Evolutionary conservation across 2,888 invertebrate species (phyloP).

Genomic region (Halictus ligatus): DNA sequence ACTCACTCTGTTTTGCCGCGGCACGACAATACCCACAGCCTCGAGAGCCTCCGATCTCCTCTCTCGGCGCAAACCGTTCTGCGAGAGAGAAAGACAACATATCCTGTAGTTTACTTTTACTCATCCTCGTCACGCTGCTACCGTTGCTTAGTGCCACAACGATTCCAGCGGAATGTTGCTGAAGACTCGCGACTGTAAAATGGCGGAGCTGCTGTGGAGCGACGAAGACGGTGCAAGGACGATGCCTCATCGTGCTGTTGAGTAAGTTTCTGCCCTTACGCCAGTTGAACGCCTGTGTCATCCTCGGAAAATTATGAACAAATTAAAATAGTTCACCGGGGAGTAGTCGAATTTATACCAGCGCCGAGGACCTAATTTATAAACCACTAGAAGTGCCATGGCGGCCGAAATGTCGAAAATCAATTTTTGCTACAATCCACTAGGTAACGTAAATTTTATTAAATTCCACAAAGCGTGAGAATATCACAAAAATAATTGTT

Average conservation of each 20-base stretch:
- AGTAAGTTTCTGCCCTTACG: background rate
- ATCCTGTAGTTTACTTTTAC: constrained; percentile 20
- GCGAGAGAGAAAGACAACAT: background rate
- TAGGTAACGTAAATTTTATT: too few relatives aligned
- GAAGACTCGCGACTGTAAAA: background rate
- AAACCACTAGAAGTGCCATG: background rate
- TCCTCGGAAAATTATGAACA: background rate
- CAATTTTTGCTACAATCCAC: too few relatives aligned
- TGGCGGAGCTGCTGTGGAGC: background rate
- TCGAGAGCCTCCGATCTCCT: constrained; percentile 43
- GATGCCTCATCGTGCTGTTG: background rate
- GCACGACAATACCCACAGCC: constrained; percentile 72
- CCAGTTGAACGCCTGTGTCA: background rate
- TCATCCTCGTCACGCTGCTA: background rate
- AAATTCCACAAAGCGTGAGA: too few relatives aligned
- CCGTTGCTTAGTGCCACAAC: background rate
- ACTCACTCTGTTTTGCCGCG: constrained; percentile 82
- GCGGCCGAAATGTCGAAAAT: too few relatives aligned
- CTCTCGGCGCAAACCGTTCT: constrained; percentile 3
- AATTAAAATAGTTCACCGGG: background rate
- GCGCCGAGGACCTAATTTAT: background rate
- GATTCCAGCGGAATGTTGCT: background rate
- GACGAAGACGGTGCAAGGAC: background rate
- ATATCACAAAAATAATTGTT: too few relatives aligned
- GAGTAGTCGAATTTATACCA: background rate